Conservation (phyloP, 2,888 invertebrate genomes). For the Cyclophora albipunctata region DNA sequence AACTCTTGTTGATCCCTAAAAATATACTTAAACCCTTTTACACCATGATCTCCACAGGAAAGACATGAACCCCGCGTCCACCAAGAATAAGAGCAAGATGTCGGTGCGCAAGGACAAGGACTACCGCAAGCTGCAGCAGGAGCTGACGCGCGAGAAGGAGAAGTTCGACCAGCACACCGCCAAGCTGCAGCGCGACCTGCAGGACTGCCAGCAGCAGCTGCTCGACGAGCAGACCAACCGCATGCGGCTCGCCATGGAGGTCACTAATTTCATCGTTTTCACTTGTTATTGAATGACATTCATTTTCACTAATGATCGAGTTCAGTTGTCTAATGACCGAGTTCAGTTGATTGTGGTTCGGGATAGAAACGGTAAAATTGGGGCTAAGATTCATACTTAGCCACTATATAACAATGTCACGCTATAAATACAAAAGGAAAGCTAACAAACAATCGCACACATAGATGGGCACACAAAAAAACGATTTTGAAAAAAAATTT, state of each 20-base stretch:
- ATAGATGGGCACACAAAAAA: no score
- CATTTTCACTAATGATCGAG: no score
- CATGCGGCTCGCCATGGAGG: constrained; percentile 93
- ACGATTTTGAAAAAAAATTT: no score
- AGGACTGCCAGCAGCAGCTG: constrained; percentile 89
- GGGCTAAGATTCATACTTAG: no score
- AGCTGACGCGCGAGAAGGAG: constrained; percentile 93
- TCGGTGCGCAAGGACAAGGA: constrained; percentile 95
- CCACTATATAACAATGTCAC: no score
- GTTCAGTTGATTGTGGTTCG: no score
- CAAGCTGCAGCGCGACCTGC: constrained; percentile 89
- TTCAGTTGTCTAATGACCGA: no score
- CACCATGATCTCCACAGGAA: constrained; percentile 37
- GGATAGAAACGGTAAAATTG: no score
- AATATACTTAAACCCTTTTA: background rate
- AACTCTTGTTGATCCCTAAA: no score
- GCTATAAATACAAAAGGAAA: no score
- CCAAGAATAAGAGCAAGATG: constrained; percentile 87
- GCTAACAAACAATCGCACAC: no score
- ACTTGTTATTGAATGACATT: no score
- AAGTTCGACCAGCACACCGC: constrained; percentile 92
- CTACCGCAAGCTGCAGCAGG: constrained; percentile 94
- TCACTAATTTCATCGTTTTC: constrained; percentile 14
- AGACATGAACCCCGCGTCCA: constrained; percentile 79
- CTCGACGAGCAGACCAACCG: constrained; percentile 80